Evolutionary conservation across 2,888 invertebrate genomes (phyloP).

Genomic region (Protodeltote pygarga): DNA sequence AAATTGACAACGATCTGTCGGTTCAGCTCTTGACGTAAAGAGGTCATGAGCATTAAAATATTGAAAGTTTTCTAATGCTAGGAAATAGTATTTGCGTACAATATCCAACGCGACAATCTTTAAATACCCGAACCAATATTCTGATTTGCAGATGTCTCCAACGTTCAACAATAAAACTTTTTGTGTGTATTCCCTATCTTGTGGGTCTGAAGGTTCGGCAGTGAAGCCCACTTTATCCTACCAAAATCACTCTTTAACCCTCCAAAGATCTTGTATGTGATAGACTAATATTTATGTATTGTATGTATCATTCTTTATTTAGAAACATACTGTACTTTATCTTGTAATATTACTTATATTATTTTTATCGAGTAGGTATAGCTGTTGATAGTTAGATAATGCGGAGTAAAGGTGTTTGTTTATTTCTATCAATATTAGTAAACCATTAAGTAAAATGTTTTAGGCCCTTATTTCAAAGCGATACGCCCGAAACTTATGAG

Average conservation of each 20-base stretch:
- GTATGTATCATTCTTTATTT: constrained; percentile 2
- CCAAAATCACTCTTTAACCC: constrained; percentile 18
- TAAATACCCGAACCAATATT: neutral
- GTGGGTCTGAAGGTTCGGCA: constrained; percentile 6
- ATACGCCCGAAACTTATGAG: too few relatives aligned
- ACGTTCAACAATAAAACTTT: constrained; percentile 10
- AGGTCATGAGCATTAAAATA: constrained; percentile 3
- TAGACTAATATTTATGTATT: constrained; percentile 3
- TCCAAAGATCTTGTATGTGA: constrained; percentile 10
- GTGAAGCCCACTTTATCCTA: constrained; percentile 22
- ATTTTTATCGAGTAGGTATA: too few relatives aligned
- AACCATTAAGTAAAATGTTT: too few relatives aligned
- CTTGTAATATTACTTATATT: neutral
- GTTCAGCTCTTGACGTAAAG: neutral
- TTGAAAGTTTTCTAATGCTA: too few relatives aligned
- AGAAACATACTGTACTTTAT: neutral
- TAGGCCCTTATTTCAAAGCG: too few relatives aligned
- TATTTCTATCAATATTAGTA: too few relatives aligned
- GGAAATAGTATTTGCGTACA: too few relatives aligned
- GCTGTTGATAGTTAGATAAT: too few relatives aligned
- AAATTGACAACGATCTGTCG: neutral
- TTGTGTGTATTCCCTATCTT: constrained; percentile 8
- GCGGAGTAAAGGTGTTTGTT: too few relatives aligned
- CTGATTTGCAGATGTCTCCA: constrained; percentile 4
- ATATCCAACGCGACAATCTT: neutral